Base-by-base conservation (phyloP, 2,797 vertebrate species). In the Crenuchus spilurus region DNA sequence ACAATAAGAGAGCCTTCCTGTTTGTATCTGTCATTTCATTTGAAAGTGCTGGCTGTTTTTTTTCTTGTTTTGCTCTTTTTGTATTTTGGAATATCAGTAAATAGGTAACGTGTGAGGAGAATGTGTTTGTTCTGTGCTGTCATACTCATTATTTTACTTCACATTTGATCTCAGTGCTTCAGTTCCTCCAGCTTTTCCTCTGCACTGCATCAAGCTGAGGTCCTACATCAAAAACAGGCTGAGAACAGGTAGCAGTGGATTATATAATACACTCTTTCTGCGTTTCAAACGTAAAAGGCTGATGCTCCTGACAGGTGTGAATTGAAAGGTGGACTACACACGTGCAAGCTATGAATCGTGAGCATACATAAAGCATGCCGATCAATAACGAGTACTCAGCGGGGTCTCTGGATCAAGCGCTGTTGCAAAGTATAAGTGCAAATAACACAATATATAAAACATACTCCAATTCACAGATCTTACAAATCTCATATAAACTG, bases 151-250 rank as follows among this genome's bases (percentile, higher is more conserved):
- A 81, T 88, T 89, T 91, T 87, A 83, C 86, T 88, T 87, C 73
- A 70, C 81, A 87, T 90, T 91, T 90, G 89, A 92, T 92, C 87
- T 90, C 57, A 84, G 84, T 85, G 89, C 89, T 87, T 74, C 88
- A 87, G 89, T 87, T 86, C 85, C 67, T 71, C 41, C 33, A 69
- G 71, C 46, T 68, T 57, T 39, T 76, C 72, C 37, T 42, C 65
- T 44, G 35, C 30, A 68, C 54, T 57, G 63, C 31, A 67, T 64
- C 68, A 49, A 62, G 58, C 33, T 13, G 61, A 26, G 65, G 51
- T 75, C 64, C 70, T n/a, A 70, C 54, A 22, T 72, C 70, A 78
- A 61, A 78, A 48, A 73, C 35, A 44, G 30, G 55, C n/a, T n/a
- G n/a, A 54, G 48, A 74, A 33, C 14, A 51, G 52, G 54, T 20